Percentiles rank a stretch among this genome's conserved stretches.
Conservation (phyloP, 92 coral and sea anemone genomes). For the Pocillopora meandrina region DNA sequence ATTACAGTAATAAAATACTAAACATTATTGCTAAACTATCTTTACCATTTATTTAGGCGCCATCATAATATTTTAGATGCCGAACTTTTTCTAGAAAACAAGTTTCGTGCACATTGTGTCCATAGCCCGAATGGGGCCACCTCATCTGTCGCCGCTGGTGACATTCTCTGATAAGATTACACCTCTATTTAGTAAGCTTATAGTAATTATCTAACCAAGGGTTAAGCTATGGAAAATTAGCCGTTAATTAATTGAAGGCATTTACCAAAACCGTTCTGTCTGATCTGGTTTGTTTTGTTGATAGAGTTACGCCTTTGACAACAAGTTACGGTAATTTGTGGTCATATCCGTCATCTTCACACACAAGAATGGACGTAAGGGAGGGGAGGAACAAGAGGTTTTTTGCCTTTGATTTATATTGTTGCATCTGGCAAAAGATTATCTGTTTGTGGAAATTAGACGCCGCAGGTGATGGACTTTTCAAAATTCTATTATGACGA, state of each 20-base stretch:
- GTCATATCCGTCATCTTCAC: conserved; percentile 17
- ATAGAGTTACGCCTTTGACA: conserved; percentile 23
- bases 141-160: background rate
- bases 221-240: conserved; percentile 18
- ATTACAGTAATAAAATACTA: background rate
- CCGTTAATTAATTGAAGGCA: conserved; percentile 26
- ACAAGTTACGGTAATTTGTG: conserved; percentile 21
- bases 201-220: background rate
- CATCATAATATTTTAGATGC: background rate
- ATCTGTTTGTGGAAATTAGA: no score
- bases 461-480: no score
- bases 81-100: background rate
- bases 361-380: background rate
- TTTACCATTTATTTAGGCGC: background rate
- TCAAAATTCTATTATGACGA: no score
- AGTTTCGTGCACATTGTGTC: conserved; percentile 12
- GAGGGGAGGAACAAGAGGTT: no score
- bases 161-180: conserved; percentile 13
- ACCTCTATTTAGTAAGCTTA: conserved; percentile 15
- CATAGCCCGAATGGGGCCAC: background rate
- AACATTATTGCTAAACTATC: background rate
- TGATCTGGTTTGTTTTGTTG: conserved; percentile 13
- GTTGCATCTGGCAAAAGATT: no score
- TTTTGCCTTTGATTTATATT: no score
- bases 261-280: background rate